Base-by-base conservation (phyloP, 2,113 vertebrate genomes). In the Myxocyprinus asiaticus region DNA sequence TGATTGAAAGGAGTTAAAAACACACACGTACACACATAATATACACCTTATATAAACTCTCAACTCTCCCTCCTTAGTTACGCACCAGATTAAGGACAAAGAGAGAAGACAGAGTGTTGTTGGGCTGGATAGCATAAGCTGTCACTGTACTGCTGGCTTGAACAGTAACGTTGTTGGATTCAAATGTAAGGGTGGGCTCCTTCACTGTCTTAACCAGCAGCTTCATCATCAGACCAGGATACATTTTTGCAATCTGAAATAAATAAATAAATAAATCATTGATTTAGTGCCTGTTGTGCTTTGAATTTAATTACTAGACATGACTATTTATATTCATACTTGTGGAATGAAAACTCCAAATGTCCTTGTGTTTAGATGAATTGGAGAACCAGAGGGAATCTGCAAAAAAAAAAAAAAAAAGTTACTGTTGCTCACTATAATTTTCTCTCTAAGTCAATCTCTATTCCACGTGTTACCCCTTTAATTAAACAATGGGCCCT, bases 31-130 rank as follows among this genome's bases (percentile, higher is more conserved):
- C 47, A 48, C 47, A 33, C 22, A 33, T 48, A 7, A 48, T 48
- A 48, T 48, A 48, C 9, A 4, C 47, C 22, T 33, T 33, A 33
- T 33, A 33, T 33, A 33, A 33, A 33, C 22, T 10, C 17, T 11
- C 64, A 45, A 45, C 11, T 15, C 17, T 73, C 58, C 15, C 3
- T 4, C 12, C 7, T 44, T 56, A 7, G n/a, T 66, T 5, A 89
- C 90, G 44, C 69, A 93, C 93, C 89, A 92, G 0, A 69, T 91
- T 89, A 0, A 93, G 84, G 51, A 91, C 71, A 56, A 94, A 94
- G 43, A 94, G 89, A 4, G 90, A 89, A 5, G 88, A 73, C 0
- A 92, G 90, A 0, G 89, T 91, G 62, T 14, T 12, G 65, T 91
- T 92, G 71, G 87, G 81, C 67, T 91, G 91, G 79, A 94, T 89